Base-by-base conservation (phyloP, 2,113 vertebrate species). In the Noctilio leporinus region DNA sequence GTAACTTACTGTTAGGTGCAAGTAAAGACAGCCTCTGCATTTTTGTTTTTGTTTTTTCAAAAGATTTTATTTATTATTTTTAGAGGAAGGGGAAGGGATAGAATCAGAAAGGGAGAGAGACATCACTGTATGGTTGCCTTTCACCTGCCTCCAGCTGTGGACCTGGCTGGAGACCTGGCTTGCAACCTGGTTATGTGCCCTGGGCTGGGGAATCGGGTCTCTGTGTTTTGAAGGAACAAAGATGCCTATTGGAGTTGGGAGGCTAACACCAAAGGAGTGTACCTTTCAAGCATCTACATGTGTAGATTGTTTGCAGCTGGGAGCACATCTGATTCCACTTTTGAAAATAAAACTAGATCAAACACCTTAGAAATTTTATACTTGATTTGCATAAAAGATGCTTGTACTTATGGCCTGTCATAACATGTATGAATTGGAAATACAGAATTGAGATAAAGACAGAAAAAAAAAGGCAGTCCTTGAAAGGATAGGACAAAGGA, bases 1-100 rank as follows among this genome's bases (percentile, higher is more conserved):
- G 94, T 86, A 96, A 82, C 65, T 97, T 75, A 64, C 70, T 85
- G 88, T 89, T 77, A 33, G 26, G 59, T 6, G 65, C 20, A 65
- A 85, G 87, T n/a, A 33, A 3, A 80, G 24, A 59, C 1, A 10
- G n/a, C n/a, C n/a, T n/a, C n/a, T n/a, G n/a, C n/a, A n/a, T n/a
- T n/a, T n/a, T n/a, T n/a, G n/a, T n/a, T n/a, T n/a, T n/a, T n/a
- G n/a, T n/a, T n/a, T n/a, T n/a, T n/a, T n/a, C n/a, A n/a, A n/a
- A n/a, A n/a, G n/a, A n/a, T n/a, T n/a, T n/a, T n/a, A n/a, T n/a
- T n/a, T n/a, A n/a, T n/a, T n/a, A n/a, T n/a, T n/a, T n/a, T n/a
- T n/a, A n/a, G n/a, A n/a, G n/a, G n/a, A n/a, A n/a, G n/a, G n/a
- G n/a, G n/a, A n/a, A n/a, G n/a, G n/a, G n/a, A n/a, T n/a, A n/a